Conservation (phyloP, 2,888 invertebrate species). For the Yponomeuta sedellus region DNA sequence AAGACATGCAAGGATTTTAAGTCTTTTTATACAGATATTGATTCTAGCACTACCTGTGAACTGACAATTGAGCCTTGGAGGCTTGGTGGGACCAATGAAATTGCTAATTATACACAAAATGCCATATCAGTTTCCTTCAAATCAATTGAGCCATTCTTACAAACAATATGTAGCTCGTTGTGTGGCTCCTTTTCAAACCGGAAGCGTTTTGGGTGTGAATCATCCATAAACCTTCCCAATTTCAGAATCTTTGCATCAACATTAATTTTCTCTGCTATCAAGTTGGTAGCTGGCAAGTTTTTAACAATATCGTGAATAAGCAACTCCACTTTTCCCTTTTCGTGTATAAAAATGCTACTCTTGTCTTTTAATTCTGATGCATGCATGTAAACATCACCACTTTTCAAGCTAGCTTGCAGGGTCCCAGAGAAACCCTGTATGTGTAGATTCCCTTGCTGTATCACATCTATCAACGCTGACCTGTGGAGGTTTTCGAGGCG, state of each 20-base stretch:
- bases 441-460: slow-evolving; percentile 63
- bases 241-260: slow-evolving; percentile 66
- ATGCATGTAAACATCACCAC: slow-evolving; percentile 67
- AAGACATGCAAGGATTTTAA: background rate
- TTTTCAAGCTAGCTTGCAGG: slow-evolving; percentile 62
- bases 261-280: slow-evolving; percentile 68
- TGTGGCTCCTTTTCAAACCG: slow-evolving; percentile 60
- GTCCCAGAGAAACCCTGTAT: slow-evolving; percentile 65
- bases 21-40: background rate
- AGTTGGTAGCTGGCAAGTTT: slow-evolving; percentile 64
- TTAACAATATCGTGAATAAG: slow-evolving; percentile 57
- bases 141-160: slow-evolving; percentile 71
- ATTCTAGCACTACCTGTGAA: background rate
- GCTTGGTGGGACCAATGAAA: background rate
- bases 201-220: slow-evolving; percentile 64
- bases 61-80: background rate
- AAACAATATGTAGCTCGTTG: slow-evolving; percentile 67
- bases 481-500: slow-evolving; percentile 54
- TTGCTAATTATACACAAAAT: slow-evolving; percentile 27
- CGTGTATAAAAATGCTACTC: slow-evolving; percentile 71
- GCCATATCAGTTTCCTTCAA: slow-evolving; percentile 60
- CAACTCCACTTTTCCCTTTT: slow-evolving; percentile 69
- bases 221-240: slow-evolving; percentile 66
- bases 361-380: slow-evolving; percentile 60
- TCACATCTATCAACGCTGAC: slow-evolving; percentile 63